These are phyloP conservation scores for Recurvirostra avosetta DNA, from an alignment of 2,113 vertebrate species.

Conservation along the genomic window DNA sequence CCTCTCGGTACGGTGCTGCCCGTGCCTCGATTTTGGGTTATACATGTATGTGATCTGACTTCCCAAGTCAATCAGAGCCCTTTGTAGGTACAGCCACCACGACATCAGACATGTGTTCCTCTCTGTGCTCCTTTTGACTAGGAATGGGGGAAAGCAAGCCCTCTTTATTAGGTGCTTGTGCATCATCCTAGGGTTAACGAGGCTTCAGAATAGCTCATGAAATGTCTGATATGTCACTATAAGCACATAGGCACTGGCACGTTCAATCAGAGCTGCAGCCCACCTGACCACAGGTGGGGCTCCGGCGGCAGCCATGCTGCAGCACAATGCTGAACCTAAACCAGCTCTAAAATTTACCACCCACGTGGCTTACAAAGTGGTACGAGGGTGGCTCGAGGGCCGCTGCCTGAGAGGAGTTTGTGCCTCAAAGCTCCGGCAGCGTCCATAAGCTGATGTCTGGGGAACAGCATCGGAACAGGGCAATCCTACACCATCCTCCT, in stretches of 20 bases:
- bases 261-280: background rate
- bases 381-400: too few species aligned
- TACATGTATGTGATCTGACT: rapidly evolving
- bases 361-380: background rate
- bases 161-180: background rate
- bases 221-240: background rate
- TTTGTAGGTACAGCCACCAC: background rate
- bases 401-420: background rate
- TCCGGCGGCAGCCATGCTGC: background rate
- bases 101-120: background rate
- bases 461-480: background rate
- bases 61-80: background rate
- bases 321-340: background rate
- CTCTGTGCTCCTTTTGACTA: background rate
- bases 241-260: background rate
- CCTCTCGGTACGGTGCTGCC: background rate
- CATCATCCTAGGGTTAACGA: background rate
- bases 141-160: background rate
- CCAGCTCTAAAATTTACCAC: too few species aligned
- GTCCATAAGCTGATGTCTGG: too few species aligned
- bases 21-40: background rate
- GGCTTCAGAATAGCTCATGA: background rate
- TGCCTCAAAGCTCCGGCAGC: background rate
- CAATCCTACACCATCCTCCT: background rate
- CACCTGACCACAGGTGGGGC: background rate